Percentiles rank a stretch among this genome's conserved stretches.
These are phyloP conservation scores for Ischnura elegans DNA, from an alignment of 2,888 invertebrate species.

Conservation along the genomic window DNA sequence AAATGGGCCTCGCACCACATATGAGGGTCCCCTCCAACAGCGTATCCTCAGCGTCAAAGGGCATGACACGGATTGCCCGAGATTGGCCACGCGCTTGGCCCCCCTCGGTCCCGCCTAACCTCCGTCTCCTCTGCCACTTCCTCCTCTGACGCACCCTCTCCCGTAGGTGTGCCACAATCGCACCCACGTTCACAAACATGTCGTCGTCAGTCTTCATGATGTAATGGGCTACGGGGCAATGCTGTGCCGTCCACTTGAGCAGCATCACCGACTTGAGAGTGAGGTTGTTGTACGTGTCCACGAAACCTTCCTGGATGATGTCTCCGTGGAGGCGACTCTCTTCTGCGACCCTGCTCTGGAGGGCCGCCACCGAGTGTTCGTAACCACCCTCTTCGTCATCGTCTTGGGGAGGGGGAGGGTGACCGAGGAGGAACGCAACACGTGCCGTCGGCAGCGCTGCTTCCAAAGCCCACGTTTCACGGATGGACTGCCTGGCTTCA, in stretches of 20 bases:
- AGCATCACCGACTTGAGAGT: conserved; percentile 92
- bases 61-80: neutral
- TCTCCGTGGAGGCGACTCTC: conserved; percentile 86
- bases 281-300: conserved; percentile 92
- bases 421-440: conserved; percentile 48
- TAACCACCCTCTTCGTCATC: conserved; percentile 37
- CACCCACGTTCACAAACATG: conserved; percentile 90
- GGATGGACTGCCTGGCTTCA: conserved; percentile 83
- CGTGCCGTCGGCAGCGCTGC: conserved; percentile 74
- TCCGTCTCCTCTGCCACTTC: conserved; percentile 51
- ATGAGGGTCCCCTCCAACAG: conserved; percentile 88
- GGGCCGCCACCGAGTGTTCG: conserved; percentile 73
- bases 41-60: conserved; percentile 39
- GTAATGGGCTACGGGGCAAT: conserved; percentile 84
- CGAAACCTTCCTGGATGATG: conserved; percentile 90
- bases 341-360: conserved; percentile 83
- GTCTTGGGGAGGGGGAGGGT: conserved; percentile 40
- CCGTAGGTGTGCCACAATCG: conserved; percentile 78
- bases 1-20: conserved; percentile 87
- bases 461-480: conserved; percentile 84
- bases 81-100: conserved; percentile 66
- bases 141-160: conserved; percentile 45
- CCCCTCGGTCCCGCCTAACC: conserved; percentile 58
- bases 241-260: conserved; percentile 88
- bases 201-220: conserved; percentile 93